phyloP scores from a whole-genome alignment of 1,140 invertebrate species.

The Bombyx mori region DNA sequence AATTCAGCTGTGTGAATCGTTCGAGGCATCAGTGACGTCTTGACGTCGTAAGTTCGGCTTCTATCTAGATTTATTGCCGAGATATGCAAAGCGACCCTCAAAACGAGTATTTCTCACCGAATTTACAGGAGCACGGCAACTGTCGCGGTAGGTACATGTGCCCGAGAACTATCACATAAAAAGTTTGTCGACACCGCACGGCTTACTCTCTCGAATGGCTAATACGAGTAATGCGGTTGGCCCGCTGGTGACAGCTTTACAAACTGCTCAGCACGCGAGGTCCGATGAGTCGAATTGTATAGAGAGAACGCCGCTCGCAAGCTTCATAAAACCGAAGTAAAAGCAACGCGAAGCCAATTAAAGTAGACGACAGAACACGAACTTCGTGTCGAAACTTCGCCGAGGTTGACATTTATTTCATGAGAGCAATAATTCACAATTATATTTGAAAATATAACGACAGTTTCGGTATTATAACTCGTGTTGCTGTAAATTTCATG shows the following conservation, averaged over 20 bases:
- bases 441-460: constrained; percentile 25
- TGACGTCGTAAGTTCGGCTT: constrained; percentile 12
- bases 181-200: constrained; percentile 29
- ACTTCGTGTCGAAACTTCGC: constrained; percentile 30
- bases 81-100: constrained; percentile 38
- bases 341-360: constrained; percentile 4
- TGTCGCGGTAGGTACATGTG: constrained; percentile 12
- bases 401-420: constrained; percentile 38
- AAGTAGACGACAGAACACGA: constrained; percentile 32
- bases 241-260: not conserved
- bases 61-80: constrained; percentile 27
- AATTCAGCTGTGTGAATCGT: constrained; percentile 6
- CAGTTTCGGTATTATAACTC: constrained; percentile 17
- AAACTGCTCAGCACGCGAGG: too few species aligned
- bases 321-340: constrained; percentile 3
- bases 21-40: constrained; percentile 7
- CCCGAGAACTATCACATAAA: constrained; percentile 24
- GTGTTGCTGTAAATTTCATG: constrained; percentile 12
- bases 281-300: too few species aligned
- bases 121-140: constrained; percentile 24
- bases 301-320: constrained; percentile 4
- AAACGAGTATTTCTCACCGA: constrained; percentile 40
- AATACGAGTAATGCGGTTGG: too few species aligned
- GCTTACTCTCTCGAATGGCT: too few species aligned
- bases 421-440: constrained; percentile 36